Percentiles rank a stretch among this genome's conserved stretches.
phyloP scores from a whole-genome alignment of 2,113 vertebrate genomes.

The Edolisoma coerulescens region DNA sequence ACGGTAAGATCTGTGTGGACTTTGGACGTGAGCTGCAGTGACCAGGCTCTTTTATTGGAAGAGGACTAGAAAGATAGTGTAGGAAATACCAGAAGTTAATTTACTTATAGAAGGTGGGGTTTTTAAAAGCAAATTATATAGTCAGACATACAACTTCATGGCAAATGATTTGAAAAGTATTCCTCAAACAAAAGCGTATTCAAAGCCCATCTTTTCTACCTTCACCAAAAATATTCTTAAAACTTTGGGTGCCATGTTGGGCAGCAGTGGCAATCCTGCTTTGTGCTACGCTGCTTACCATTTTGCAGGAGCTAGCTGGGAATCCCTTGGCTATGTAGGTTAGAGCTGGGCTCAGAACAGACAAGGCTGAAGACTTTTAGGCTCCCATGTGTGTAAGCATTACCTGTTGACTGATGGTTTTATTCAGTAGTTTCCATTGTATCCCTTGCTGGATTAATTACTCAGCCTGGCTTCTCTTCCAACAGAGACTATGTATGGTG shows the following conservation, averaged over 20 bases:
- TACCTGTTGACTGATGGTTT: background rate
- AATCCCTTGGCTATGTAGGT: background rate
- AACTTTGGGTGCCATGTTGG: background rate
- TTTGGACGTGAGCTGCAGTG: background rate
- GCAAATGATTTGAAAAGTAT: background rate
- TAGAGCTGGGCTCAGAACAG: background rate
- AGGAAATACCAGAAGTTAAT: background rate
- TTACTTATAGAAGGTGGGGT: background rate
- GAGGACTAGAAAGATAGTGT: background rate
- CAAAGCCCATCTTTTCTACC: background rate
- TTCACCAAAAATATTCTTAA: background rate
- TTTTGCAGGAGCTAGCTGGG: background rate
- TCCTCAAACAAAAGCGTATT: background rate
- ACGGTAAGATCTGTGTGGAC: slow-evolving; percentile 79
- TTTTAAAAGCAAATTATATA: background rate
- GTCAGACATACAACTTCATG: background rate
- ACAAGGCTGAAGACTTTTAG: background rate
- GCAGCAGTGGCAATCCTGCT: background rate
- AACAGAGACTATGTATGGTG: background rate
- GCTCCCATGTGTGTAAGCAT: background rate
- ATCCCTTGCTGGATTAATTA: background rate
- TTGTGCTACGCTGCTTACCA: background rate
- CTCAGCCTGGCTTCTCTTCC: background rate
- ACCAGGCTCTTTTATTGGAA: background rate
- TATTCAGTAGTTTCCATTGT: background rate